Percentiles rank a stretch among this genome's conserved stretches.
These are phyloP conservation scores for Lates calcarifer DNA, from an alignment of 2,113 vertebrate genomes.

Conservation along the genomic window DNA sequence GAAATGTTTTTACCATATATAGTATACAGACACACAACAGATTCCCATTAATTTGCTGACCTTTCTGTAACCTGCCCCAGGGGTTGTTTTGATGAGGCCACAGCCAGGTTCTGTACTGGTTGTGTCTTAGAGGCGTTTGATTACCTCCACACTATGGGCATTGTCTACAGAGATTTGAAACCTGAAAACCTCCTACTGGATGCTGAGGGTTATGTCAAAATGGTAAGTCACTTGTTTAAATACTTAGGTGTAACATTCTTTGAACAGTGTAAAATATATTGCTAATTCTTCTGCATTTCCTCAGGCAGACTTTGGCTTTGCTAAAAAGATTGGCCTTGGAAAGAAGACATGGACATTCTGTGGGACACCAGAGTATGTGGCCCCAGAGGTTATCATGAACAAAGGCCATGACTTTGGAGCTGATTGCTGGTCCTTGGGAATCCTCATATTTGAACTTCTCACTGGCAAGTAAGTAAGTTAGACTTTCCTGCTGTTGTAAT, in stretches of 20 bases:
- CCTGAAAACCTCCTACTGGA: slow-evolving; percentile 86
- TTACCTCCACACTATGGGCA: slow-evolving; percentile 82
- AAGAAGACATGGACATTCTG: slow-evolving; percentile 89
- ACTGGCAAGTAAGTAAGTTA: slow-evolving; percentile 81
- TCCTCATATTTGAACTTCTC: slow-evolving; percentile 86
- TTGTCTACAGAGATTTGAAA: slow-evolving; percentile 86
- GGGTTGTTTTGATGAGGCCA: slow-evolving; percentile 83
- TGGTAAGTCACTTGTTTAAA: slow-evolving; percentile 67
- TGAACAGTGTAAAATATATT: neutral
- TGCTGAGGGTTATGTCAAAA: slow-evolving; percentile 83
- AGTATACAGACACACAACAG: too few relatives aligned
- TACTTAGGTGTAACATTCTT: neutral
- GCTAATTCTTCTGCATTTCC: neutral
- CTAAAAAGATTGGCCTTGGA: slow-evolving; percentile 84
- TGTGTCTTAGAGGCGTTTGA: slow-evolving; percentile 86
- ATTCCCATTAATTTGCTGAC: neutral
- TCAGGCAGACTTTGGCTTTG: slow-evolving; percentile 87
- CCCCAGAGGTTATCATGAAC: slow-evolving; percentile 87
- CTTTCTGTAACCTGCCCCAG: slow-evolving; percentile 60
- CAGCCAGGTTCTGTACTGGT: slow-evolving; percentile 83
- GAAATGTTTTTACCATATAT: too few relatives aligned
- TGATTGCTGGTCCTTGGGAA: slow-evolving; percentile 87
- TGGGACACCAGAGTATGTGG: slow-evolving; percentile 87
- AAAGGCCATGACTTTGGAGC: slow-evolving; percentile 87
- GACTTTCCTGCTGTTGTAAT: neutral